Evolutionary conservation across 1,140 invertebrate genomes (phyloP), one percentile per base, ranked within the genome.

Genomic region (Sinella curviseta): DNA sequence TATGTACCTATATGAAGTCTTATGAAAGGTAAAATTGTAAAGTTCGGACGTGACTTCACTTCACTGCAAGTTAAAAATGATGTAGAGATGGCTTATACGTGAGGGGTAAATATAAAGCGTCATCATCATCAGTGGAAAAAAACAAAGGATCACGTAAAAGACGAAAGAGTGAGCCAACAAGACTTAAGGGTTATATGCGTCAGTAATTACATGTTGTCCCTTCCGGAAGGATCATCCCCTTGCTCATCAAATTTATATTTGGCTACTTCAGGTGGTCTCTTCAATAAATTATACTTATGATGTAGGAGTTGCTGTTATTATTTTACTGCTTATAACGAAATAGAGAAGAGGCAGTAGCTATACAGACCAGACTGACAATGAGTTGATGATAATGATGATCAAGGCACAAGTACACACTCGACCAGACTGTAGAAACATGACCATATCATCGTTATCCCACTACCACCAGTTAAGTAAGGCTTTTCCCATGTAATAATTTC

Each of bases 191-290:
- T 30, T 65, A 17, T 70, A 70, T 70, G 65, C 31, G 65, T 70
- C 31, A 33, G 65, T 70, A 70, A 70, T 70, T 70, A 70, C 65
- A 70, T 33, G 65, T 33, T 70, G 55, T 60, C 55, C 65, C 65
- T 70, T 31, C 65, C 65, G 65, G 65, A 70, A 70, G 65, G 65
- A 60, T 60, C 55, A 60, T 12, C 55, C 55, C n/a, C 55, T 60
- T 60, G 24, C 65, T 70, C 28, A 70, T 70, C 28, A 70, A 31
- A 24, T 70, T 16, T 70, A 70, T 70, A 70, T 70, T 70, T 70
- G 65, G 65, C 31, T 70, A 70, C 65, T 70, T 70, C 65, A 70
- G 65, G 65, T 70, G 65, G 65, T 70, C 65, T 70, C 65, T 30
- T 70, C 65, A 70, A 70, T 70, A 70, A 70, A 70, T 70, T 70